Evolutionary conservation across 2,113 vertebrate species (phyloP).

Genomic region (Nibea albiflora): DNA sequence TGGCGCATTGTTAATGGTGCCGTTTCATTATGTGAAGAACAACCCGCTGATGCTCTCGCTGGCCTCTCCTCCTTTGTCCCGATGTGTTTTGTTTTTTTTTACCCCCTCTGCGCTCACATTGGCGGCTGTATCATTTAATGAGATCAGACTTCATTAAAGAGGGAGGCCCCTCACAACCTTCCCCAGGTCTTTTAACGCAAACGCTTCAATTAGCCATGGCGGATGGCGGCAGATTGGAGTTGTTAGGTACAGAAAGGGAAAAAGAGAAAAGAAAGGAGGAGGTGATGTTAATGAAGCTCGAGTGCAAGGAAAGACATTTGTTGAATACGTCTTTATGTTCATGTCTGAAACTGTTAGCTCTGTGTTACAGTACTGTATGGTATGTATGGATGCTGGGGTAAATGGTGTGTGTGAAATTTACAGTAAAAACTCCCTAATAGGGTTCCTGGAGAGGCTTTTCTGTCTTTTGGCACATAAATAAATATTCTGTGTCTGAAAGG

Average conservation of each 20-base stretch:
- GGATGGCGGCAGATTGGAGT: conserved; percentile 42
- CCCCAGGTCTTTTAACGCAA: conserved; percentile 75
- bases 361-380: background rate
- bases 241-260: conserved; percentile 4
- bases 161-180: conserved; percentile 58
- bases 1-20: conserved; percentile 34
- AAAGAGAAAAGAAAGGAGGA: conserved; percentile 45
- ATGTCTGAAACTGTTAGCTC: background rate
- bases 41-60: conserved; percentile 59
- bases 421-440: conserved; percentile 5
- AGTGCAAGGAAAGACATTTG: conserved; percentile 37
- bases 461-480: conserved; percentile 46
- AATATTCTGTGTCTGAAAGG: conserved; percentile 56
- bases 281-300: conserved; percentile 69
- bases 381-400: background rate
- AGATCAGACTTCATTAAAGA: conserved; percentile 88
- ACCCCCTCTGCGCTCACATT: conserved; percentile 40
- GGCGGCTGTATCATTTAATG: conserved; percentile 90
- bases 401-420: conserved; percentile 2
- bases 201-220: conserved; percentile 74
- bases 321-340: conserved; percentile 12
- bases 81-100: conserved; percentile 45
- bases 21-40: conserved; percentile 57
- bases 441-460: conserved; percentile 27
- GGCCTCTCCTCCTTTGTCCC: conserved; percentile 65